Conservation (phyloP, 2,797 vertebrate species). For the Chelmon rostratus region DNA sequence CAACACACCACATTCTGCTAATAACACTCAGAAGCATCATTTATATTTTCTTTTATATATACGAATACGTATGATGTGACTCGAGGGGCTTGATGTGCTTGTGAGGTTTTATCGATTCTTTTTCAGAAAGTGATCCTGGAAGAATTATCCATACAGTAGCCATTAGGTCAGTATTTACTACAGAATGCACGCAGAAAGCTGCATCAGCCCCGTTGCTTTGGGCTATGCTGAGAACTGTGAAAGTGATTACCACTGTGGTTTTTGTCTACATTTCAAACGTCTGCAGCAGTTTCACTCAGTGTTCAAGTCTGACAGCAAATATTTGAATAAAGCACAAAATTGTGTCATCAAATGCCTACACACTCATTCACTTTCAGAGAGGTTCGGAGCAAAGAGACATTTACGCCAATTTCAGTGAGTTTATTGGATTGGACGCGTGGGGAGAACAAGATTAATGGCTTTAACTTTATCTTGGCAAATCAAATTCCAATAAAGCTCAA, state of each 20-base stretch:
- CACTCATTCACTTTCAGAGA: slow-evolving; percentile 63
- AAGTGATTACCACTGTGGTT: slow-evolving; percentile 76
- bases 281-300: slow-evolving; percentile 63
- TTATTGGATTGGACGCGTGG: slow-evolving; percentile 77
- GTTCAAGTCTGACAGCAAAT: slow-evolving; percentile 66
- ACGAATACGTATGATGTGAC: slow-evolving; percentile 10
- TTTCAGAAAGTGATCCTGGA: slow-evolving; percentile 37
- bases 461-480: slow-evolving; percentile 86
- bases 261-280: slow-evolving; percentile 68
- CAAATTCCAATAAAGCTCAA: slow-evolving; percentile 84
- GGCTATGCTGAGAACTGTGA: slow-evolving; percentile 66
- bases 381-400: slow-evolving; percentile 62
- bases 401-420: slow-evolving; percentile 68
- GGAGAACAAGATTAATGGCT: slow-evolving; percentile 78
- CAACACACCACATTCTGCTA: slow-evolving; percentile 44
- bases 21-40: slow-evolving; percentile 32
- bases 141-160: slow-evolving; percentile 58
- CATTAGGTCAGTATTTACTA: slow-evolving; percentile 31
- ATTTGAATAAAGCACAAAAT: slow-evolving; percentile 69
- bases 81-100: slow-evolving; percentile 28
- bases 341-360: slow-evolving; percentile 74
- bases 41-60: slow-evolving; percentile 20
- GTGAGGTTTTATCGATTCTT: slow-evolving; percentile 38
- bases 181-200: slow-evolving; percentile 50
- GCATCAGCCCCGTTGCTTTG: slow-evolving; percentile 40